Evolutionary conservation across 2,888 invertebrate species (phyloP).

Genomic region (Anoplius nigerrimus): DNA sequence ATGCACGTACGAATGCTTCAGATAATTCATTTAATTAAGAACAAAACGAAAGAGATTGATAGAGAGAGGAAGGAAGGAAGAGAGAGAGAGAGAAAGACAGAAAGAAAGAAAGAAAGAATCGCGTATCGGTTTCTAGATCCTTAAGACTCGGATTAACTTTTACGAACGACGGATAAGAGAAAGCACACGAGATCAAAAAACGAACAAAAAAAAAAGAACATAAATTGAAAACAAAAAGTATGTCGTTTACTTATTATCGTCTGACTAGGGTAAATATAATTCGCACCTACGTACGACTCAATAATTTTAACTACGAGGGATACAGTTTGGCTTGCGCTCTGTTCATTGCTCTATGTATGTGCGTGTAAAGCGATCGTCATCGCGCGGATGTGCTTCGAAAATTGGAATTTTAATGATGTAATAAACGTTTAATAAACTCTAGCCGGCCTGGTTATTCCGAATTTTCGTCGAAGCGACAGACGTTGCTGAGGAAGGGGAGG

Average conservation of each 20-base stretch:
- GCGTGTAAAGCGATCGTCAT: constrained; percentile 31
- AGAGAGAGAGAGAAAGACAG: neutral
- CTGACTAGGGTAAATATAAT: constrained; percentile 19
- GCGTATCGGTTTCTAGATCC: constrained; percentile 29
- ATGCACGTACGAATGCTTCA: neutral
- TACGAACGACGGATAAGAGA: neutral
- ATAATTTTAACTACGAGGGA: constrained; percentile 16
- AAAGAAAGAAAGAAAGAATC: neutral
- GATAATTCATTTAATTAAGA: constrained; percentile 7
- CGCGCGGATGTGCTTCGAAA: constrained; percentile 48
- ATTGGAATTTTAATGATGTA: constrained; percentile 56
- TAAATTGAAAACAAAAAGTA: neutral
- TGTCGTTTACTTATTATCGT: constrained; percentile 40
- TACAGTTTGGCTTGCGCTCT: constrained; percentile 41
- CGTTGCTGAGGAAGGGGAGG: too few species aligned
- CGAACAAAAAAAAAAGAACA: neutral
- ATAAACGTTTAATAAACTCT: constrained; percentile 59
- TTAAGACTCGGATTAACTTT: constrained; percentile 34
- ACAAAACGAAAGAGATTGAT: neutral
- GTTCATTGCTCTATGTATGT: constrained; percentile 43
- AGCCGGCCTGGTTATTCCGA: neutral
- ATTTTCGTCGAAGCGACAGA: neutral
- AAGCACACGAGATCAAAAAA: neutral
- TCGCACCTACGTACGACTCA: constrained; percentile 29
- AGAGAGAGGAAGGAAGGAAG: neutral